Evolutionary conservation across 2,113 vertebrate species (phyloP), one percentile per base, ranked within the genome.

Genomic region (Coptodon bakossiorum): DNA sequence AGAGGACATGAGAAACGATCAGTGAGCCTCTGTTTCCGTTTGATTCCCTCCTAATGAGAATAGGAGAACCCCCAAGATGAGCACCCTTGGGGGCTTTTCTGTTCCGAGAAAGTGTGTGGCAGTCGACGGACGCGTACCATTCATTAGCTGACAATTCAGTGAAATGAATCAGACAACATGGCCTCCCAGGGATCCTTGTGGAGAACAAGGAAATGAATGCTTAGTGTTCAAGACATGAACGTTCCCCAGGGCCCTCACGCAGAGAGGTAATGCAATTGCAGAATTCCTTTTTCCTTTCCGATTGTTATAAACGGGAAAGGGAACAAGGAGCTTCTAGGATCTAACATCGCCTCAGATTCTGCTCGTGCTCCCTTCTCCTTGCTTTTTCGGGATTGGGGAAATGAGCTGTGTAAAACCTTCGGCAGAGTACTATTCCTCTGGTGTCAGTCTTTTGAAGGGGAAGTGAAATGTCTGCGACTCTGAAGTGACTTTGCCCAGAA

Each of bases 131-230:
- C 86, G 81, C 9, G 29, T 82, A 89, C 91, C 91, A 92, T 94
- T 95, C 92, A 93, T 95, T 91, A 93, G 87, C 88, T 89, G 90
- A 91, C 93, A 83, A 85, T 91, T 91, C 90, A 80, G 81, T 80
- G 88, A 90, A 95, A 93, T 90, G 81, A 94, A 94, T 95, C 91
- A 90, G 88, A 95, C 93, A 94, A 90, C 92, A 84, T n/a, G 80
- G 89, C 92, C 92, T 93, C 93, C 88, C 71, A 90, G 93, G 90
- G 89, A 91, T 92, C 90, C 80, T 86, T 8, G 9, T 68, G 81
- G 81, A 94, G 91, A 91, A 93, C 71, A 86, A 90, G 91, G 89
- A 93, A 92, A 90, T 87, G 85, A 91, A 92, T 81, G 88, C 88
- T 90, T 83, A 89, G 87, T 87, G 91, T 80, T 88, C 80, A 79